phyloP scores from a whole-genome alignment of 2,113 vertebrate species.

The Rhineura floridana region DNA sequence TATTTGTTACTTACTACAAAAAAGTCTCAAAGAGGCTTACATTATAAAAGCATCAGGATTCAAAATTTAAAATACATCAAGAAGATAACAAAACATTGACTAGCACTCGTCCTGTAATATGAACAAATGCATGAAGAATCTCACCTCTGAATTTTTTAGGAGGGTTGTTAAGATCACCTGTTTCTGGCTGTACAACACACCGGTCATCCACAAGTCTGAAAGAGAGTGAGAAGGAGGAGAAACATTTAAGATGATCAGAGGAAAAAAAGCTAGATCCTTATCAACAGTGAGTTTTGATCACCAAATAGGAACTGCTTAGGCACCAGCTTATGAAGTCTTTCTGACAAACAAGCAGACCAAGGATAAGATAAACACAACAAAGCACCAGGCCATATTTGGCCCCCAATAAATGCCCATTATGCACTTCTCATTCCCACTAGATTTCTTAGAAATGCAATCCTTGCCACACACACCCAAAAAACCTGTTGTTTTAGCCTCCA shows the following conservation, averaged over 20 bases:
- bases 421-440: not conserved
- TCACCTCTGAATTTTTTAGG: conserved; percentile 99
- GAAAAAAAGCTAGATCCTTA: not conserved
- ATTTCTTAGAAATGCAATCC: not conserved
- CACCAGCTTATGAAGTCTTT: conserved; percentile 56
- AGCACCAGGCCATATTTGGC: too few relatives aligned
- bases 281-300: conserved; percentile 35
- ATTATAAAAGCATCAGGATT: too few relatives aligned
- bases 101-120: too few relatives aligned
- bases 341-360: conserved; percentile 56
- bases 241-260: not conserved
- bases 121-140: not conserved
- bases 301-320: conserved; percentile 58
- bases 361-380: not conserved
- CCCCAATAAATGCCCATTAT: not conserved
- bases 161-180: conserved; percentile 96
- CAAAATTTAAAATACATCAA: too few relatives aligned
- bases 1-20: too few relatives aligned
- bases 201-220: conserved; percentile 95
- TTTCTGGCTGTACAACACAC: conserved; percentile 96
- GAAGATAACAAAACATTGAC: too few relatives aligned
- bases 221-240: not conserved
- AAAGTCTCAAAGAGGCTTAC: too few relatives aligned
- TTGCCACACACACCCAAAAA: not conserved
- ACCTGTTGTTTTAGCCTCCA: too few relatives aligned